Evolutionary conservation across 2,888 invertebrate species (phyloP).

Genomic region (Anticlea derivata): DNA sequence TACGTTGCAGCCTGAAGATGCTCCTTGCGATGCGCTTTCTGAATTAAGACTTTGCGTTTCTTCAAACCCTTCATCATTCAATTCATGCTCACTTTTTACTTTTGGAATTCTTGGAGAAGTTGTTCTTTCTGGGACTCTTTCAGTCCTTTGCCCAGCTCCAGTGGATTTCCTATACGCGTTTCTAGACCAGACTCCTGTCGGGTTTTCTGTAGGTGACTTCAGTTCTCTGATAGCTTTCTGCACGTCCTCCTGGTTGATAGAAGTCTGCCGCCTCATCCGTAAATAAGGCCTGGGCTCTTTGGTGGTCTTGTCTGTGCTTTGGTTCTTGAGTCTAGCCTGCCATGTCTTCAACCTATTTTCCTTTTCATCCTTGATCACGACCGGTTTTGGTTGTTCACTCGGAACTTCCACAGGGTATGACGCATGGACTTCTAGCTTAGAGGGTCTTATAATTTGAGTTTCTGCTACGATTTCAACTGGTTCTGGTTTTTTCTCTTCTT

Average conservation of each 20-base stretch:
- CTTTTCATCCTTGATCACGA: slow-evolving; percentile 77
- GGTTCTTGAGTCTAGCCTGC: slow-evolving; percentile 87
- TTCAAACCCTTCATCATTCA: slow-evolving; percentile 95
- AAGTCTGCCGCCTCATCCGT: slow-evolving; percentile 86
- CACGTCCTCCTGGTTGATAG: slow-evolving; percentile 88
- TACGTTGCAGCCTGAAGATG: slow-evolving; percentile 90
- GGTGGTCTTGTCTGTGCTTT: slow-evolving; percentile 76
- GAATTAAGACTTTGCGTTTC: slow-evolving; percentile 95
- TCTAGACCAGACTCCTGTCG: slow-evolving; percentile 85
- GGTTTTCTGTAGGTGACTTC: slow-evolving; percentile 85
- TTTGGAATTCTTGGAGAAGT: slow-evolving; percentile 78
- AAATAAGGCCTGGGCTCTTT: slow-evolving; percentile 75
- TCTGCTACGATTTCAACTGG: slow-evolving; percentile 78
- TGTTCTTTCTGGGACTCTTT: slow-evolving; percentile 62
- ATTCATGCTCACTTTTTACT: slow-evolving; percentile 86
- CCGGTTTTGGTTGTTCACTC: slow-evolving; percentile 65
- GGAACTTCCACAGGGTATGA: slow-evolving; percentile 75
- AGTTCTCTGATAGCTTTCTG: slow-evolving; percentile 87
- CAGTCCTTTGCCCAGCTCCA: slow-evolving; percentile 50
- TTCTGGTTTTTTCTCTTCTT: slow-evolving; percentile 81
- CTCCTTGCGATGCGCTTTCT: slow-evolving; percentile 93
- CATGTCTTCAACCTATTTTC: slow-evolving; percentile 86
- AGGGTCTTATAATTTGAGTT: slow-evolving; percentile 78
- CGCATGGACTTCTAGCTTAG: slow-evolving; percentile 78
- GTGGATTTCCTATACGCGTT: slow-evolving; percentile 69